Evolutionary conservation across 2,888 invertebrate species (phyloP), one percentile per base, ranked within the genome.

Genomic region (Lycaena phlaeas): DNA sequence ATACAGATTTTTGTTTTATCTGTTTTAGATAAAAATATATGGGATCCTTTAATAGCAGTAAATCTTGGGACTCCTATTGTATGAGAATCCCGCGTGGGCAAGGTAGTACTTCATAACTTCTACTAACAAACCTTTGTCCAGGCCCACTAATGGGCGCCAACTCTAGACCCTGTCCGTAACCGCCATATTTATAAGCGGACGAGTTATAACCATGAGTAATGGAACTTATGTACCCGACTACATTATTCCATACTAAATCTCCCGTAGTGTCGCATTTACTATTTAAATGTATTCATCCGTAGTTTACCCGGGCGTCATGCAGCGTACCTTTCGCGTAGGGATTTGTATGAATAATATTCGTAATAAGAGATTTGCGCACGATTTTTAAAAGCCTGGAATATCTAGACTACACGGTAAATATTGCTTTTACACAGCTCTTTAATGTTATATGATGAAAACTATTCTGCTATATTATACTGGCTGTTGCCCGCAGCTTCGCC

Each of bases 201-300:
- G 72, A 79, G 73, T 78, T 79, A 78, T 74, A 60, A 56, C 65
- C 72, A 61, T 73, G 73, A 76, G 74, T 77, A 77, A 81, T 78
- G 72, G 64, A 62, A 70, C 67, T 77, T 77, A 77, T 74, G 73
- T 77, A 68, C 64, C 62, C 53, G 25, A 63, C 63, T 66, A 70
- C 75, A 79, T 79, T 78, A 78, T 73, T 67, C 69, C 62, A 60
- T 64, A 69, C 64, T 82, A 84, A 79, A 84, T 81, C 77, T 71
- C 66, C 64, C 52, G 58, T 63, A 69, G 72, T 75, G 75, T 74
- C 76, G 70, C 75, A 64, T 77, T 84, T 76, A 76, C 81, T 84
- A 82, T 81, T 84, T 81, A 82, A 82, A 84, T 82, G 78, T 84
- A 82, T 81, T 84, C 82, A 79, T 82, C 76, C 70, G 62, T 56